Base-by-base conservation (phyloP, 2,888 invertebrate species). In the Netelia fuscicornis region DNA sequence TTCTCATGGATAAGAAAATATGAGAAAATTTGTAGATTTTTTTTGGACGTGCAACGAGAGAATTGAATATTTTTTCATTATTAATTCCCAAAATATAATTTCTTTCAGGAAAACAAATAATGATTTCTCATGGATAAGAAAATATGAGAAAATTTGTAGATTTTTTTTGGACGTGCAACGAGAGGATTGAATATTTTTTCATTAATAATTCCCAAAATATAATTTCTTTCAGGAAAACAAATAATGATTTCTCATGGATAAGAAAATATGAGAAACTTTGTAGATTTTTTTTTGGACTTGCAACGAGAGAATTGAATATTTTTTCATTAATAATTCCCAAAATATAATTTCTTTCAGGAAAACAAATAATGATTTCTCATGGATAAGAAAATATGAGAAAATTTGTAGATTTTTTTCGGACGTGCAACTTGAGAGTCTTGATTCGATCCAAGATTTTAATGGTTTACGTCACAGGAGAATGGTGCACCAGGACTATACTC, bases 401-500 rank as follows among this genome's bases (percentile, higher is more conserved):
- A 8, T 64, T 10, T 64, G 64, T 23, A 23, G 42, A 0, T 17
- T 82, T 65, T 67, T 44, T 76, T 65, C 65, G 20, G 23, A 60
- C 70, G 56, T 30, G 30, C 56, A 62, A 30, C 17, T 17, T 17
- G 17, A 17, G 17, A 17, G 17, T 25, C 25, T 25, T 25, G 25
- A 25, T 17, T 62, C 54, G 65, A 60, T 30, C 5, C 30, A 30
- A 30, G 30, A 3, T 30, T 30, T 30, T 30, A 30, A 30, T 30
- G 6, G 60, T 37, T 11, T 52, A 62, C 48, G 20, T 17, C 23
- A 70, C 37, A 76, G 67, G 74, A 48, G 72, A 58, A 68, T 74
- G 20, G 72, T 23, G 62, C 48, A 20, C 44, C 54, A 25, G 54
- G 30, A 30, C 5, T 58, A 44, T 62, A 84, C 84, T 84, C 72